These are phyloP conservation scores for Sebastes oblongus DNA, from an alignment of 2,797 vertebrate species.

Conservation along the genomic window DNA sequence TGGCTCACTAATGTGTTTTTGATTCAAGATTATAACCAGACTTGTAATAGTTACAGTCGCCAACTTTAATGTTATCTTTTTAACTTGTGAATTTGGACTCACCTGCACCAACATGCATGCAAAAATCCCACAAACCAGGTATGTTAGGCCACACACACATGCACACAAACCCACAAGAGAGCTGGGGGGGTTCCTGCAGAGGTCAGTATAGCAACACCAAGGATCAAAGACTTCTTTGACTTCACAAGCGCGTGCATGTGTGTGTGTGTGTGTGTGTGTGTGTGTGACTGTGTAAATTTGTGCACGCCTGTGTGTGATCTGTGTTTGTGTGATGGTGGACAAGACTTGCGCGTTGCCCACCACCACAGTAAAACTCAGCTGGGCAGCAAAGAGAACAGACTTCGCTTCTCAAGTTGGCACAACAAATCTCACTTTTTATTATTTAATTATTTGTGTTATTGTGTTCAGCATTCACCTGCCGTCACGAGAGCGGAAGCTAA, in stretches of 20 bases:
- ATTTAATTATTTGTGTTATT: neutral
- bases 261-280: neutral
- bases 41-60: neutral
- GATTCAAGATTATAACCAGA: neutral
- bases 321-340: constrained; percentile 21
- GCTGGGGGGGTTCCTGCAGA: constrained; percentile 83
- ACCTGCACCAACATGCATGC: neutral
- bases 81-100: neutral
- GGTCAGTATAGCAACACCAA: constrained; percentile 88
- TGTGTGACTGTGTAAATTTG: neutral
- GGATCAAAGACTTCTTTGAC: constrained; percentile 72
- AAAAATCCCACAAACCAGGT: constrained; percentile 15
- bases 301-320: neutral
- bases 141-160: constrained; percentile 4
- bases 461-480: constrained; percentile 41
- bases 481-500: constrained; percentile 40
- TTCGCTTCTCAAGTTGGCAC: neutral
- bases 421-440: constrained; percentile 24
- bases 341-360: constrained; percentile 26
- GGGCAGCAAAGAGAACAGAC: neutral
- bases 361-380: constrained; percentile 17
- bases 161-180: constrained; percentile 35
- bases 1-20: neutral
- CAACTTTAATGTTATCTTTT: neutral
- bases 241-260: constrained; percentile 40